phyloP scores from a whole-genome alignment of 2,888 invertebrate species.

The Tetramorium bicarinatum region DNA sequence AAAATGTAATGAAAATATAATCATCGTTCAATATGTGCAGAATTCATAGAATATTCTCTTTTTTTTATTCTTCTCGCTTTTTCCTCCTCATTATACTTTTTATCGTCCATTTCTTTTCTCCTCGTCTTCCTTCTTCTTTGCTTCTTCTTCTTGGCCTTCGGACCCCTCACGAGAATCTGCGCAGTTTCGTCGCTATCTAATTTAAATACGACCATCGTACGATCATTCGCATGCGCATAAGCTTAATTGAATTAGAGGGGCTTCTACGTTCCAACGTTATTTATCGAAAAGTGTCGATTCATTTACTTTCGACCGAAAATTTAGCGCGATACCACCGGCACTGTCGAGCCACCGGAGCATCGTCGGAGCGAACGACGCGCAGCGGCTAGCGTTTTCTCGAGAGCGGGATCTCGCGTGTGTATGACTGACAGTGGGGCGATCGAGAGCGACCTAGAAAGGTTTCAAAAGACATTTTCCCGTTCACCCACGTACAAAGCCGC shows the following conservation, averaged over 20 bases:
- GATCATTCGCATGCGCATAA: not conserved
- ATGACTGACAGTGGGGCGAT: conserved; percentile 78
- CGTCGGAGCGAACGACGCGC: conserved; percentile 21
- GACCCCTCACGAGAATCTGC: conserved; percentile 3
- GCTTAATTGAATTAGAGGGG: not conserved
- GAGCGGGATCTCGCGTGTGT: conserved; percentile 72
- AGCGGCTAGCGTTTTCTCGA: conserved; percentile 70
- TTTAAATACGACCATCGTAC: conserved; percentile 29
- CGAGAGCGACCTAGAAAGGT: conserved; percentile 85
- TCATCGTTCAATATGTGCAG: not conserved
- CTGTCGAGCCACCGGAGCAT: not conserved
- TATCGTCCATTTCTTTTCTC: not conserved
- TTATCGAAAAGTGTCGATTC: not conserved
- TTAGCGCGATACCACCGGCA: not conserved
- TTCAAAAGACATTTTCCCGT: conserved; percentile 85
- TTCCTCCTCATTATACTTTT: not conserved
- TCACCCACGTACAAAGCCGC: conserved; percentile 83
- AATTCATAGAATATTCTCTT: not conserved
- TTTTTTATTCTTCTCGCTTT: not conserved
- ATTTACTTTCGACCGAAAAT: not conserved
- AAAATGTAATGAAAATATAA: not conserved
- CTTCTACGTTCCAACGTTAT: not conserved
- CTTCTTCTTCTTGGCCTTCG: not conserved
- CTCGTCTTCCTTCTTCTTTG: not conserved
- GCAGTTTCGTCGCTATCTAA: not conserved